phyloP scores from a whole-genome alignment of 2,888 invertebrate genomes.

The Mesorhabditis belari region DNA sequence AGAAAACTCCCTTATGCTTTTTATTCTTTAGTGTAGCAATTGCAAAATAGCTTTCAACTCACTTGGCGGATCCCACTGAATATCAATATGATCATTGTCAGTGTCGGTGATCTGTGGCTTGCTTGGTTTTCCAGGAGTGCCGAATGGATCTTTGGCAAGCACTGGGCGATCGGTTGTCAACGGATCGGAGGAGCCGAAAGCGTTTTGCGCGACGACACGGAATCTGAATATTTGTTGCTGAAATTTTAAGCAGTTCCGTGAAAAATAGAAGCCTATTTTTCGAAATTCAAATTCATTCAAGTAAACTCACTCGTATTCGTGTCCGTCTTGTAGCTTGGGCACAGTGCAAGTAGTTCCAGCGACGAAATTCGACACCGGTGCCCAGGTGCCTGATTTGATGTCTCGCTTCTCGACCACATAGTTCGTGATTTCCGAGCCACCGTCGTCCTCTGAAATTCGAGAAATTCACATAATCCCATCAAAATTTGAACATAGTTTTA shows the following conservation, averaged over 20 bases:
- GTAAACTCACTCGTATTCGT: conserved; percentile 93
- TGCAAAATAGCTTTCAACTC: no score
- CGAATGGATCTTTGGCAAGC: conserved; percentile 84
- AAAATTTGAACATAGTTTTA: no score
- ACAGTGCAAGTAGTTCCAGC: conserved; percentile 62
- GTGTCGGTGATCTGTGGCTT: conserved; percentile 67
- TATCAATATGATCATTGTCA: conserved; percentile 87
- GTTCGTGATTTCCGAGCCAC: conserved; percentile 68
- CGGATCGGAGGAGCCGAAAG: conserved; percentile 70
- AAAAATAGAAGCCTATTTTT: no score
- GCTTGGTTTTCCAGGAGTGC: conserved; percentile 55
- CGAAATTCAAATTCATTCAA: no score
- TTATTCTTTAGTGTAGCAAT: background rate
- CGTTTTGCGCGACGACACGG: conserved; percentile 71
- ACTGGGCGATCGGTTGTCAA: conserved; percentile 75
- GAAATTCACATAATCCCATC: no score
- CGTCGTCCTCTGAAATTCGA: no score
- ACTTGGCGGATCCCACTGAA: conserved; percentile 84
- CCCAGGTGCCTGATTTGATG: conserved; percentile 88
- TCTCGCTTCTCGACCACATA: conserved; percentile 93
- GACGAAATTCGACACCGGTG: conserved; percentile 84
- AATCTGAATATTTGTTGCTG: no score
- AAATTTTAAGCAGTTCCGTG: no score
- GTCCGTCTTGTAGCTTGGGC: conserved; percentile 82
- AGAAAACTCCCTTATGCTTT: background rate